Conservation (phyloP, 2,113 vertebrate species). For the Leucopsar rothschildi region DNA sequence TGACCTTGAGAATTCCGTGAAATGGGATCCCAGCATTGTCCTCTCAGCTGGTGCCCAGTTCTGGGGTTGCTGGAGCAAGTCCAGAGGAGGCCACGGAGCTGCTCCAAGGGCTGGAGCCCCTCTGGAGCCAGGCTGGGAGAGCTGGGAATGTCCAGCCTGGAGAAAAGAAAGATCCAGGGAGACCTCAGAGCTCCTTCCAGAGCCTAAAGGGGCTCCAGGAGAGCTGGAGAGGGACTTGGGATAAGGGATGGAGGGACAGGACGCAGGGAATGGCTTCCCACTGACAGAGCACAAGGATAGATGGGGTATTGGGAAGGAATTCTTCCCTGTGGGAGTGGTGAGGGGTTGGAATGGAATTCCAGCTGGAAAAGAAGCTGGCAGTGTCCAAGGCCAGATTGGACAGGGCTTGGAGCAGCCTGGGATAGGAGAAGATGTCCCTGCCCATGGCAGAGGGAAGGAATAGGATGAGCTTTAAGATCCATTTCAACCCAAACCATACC, state of each 20-base stretch:
- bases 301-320: neutral
- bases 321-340: rapidly evolving
- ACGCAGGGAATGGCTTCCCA: neutral
- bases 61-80: rapidly evolving
- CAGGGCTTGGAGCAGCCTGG: rapidly evolving
- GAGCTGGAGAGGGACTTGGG: neutral
- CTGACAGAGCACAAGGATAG: neutral
- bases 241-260: neutral
- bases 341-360: neutral
- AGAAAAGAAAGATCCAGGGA: rapidly evolving
- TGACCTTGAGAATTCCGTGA: neutral
- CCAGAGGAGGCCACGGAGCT: rapidly evolving
- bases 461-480: neutral
- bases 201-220: neutral
- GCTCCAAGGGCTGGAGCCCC: neutral
- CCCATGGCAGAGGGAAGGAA: too few relatives aligned
- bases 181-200: neutral
- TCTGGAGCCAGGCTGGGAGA: neutral
- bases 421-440: rapidly evolving
- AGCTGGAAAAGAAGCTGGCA: neutral
- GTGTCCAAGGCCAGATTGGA: neutral
- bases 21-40: rapidly evolving
- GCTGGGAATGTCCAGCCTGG: neutral
- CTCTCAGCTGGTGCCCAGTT: neutral
- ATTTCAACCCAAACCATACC: neutral